Evolutionary conservation across 2,113 vertebrate species (phyloP), one percentile per base, ranked within the genome.

Genomic region (Astur gentilis): DNA sequence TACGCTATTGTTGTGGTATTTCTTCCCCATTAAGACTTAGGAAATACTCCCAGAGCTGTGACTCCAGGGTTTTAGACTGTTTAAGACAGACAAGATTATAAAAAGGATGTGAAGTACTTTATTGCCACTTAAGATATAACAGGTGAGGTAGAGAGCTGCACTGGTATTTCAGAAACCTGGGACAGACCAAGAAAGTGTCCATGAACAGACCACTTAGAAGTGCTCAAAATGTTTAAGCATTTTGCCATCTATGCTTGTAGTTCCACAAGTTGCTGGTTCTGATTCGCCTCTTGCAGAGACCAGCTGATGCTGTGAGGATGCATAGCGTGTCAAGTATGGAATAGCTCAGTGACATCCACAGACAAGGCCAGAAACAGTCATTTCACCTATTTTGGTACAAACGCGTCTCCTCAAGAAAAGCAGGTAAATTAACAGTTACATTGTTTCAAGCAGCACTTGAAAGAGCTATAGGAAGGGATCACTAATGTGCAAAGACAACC

Each of bases 401-500:
- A 23, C 21, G 3, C 1, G 1, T 9, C 34, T 50, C 44, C 40
- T 58, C 40, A 4, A 8, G 42, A 82, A 36, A 61, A 50, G n/a
- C 16, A 44, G 45, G 38, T 11, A 58, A 71, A 47, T 20, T 5
- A 60, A 32, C 40, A 61, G 52, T 38, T 50, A 21, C 12, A 4
- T 0, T 14, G 50, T 71, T 45, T 47, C 12, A 49, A 65, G 67
- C 29, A 83, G 54, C 31, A 4, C 20, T 36, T 12, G 9, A 6
- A 42, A 72, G 13, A 44, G 21, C 36, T 10, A 2, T 6, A 40
- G 22, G 50, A 61, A 52, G 17, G 34, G 45, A 61, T 19, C 78
- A 3, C 10, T 22, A 31, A 16, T 7, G n/a, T 6, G 27, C 45
- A 57, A 5, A 58, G 42, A 20, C 14, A 77, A 5, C 1, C 0